Evolutionary conservation across 1,140 invertebrate species (phyloP).

Genomic region (Drosophila bocki): DNA sequence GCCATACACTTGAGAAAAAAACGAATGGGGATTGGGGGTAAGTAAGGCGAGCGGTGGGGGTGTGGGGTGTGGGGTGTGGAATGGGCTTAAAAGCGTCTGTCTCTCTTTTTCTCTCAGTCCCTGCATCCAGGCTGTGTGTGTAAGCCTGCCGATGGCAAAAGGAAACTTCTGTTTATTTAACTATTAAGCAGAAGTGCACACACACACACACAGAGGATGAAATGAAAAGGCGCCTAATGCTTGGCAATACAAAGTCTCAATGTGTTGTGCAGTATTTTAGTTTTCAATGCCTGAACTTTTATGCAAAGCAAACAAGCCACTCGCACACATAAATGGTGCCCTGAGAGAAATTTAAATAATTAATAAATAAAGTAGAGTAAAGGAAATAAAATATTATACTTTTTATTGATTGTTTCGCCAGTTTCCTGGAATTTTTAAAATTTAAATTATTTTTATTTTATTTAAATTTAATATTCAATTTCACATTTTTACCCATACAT

Average conservation of each 20-base stretch:
- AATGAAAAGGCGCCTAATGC: conserved; percentile 79
- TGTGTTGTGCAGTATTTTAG: conserved; percentile 82
- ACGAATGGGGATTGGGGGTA: not conserved
- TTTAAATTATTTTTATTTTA: not conserved
- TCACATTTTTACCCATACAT: conserved; percentile 1
- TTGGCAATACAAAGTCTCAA: conserved; percentile 76
- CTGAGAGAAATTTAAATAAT: not conserved
- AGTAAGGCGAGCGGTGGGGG: not conserved
- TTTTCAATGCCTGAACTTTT: conserved; percentile 81
- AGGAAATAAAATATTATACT: too few species aligned
- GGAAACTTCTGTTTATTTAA: conserved; percentile 79
- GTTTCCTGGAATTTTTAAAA: not conserved
- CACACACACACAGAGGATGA: too few species aligned
- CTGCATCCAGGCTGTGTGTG: conserved; percentile 1
- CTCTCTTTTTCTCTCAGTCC: not conserved
- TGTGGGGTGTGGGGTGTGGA: not conserved
- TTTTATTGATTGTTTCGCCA: too few species aligned
- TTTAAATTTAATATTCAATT: too few species aligned
- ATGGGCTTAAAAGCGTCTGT: conserved; percentile 7
- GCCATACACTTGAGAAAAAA: conserved; percentile 10
- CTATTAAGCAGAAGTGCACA: conserved; percentile 77
- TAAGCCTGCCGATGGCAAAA: conserved; percentile 59
- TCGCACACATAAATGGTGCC: not conserved
- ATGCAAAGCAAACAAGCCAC: conserved; percentile 74
- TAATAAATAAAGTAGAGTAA: not conserved